Percentiles rank a stretch among this genome's conserved stretches.
Conservation (phyloP, 1,140 invertebrate genomes). For the Drosophila ironensis region DNA sequence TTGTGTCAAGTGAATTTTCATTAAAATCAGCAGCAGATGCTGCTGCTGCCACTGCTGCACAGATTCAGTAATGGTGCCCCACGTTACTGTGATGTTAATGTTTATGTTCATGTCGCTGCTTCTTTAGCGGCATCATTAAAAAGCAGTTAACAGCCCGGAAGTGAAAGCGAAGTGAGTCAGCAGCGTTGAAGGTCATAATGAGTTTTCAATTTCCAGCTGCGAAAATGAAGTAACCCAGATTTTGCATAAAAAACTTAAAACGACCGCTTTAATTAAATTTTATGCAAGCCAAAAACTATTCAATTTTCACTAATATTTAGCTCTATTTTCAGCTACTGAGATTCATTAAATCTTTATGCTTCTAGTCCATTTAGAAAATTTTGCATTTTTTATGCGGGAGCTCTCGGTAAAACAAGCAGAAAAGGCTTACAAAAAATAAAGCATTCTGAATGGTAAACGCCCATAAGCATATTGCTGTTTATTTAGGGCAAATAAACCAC, state of each 20-base stretch:
- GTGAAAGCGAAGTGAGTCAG: conserved; percentile 16
- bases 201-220: conserved; percentile 13
- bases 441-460: too few species aligned
- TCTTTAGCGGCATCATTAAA: conserved; percentile 54
- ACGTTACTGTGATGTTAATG: conserved; percentile 20
- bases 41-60: conserved; percentile 1
- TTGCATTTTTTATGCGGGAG: too few species aligned
- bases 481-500: not conserved
- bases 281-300: too few species aligned
- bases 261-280: too few species aligned
- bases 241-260: too few species aligned
- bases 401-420: too few species aligned
- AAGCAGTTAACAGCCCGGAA: conserved; percentile 41
- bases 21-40: conserved; percentile 36
- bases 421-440: too few species aligned
- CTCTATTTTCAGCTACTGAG: too few species aligned
- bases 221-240: too few species aligned
- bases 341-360: too few species aligned
- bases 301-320: too few species aligned
- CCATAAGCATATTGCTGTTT: not conserved
- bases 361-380: too few species aligned
- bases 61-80: conserved; percentile 37
- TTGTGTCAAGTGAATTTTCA: conserved; percentile 52
- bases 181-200: conserved; percentile 18
- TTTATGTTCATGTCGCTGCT: conserved; percentile 20